phyloP scores from a whole-genome alignment of 2,113 vertebrate genomes.

The Campylomormyrus tamandua region DNA sequence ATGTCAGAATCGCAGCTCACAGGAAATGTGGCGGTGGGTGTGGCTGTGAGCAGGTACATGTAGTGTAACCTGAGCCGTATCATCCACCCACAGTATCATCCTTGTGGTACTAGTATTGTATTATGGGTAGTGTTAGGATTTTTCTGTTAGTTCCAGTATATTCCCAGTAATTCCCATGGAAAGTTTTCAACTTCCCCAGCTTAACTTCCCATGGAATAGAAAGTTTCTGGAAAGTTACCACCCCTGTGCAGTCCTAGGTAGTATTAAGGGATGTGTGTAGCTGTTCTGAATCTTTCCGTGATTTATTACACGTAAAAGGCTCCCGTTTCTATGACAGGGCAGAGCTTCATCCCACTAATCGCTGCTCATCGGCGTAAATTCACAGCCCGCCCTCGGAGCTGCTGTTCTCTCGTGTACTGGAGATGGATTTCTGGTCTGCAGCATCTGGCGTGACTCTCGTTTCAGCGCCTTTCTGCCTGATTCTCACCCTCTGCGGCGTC shows the following conservation, averaged over 20 bases:
- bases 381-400: neutral
- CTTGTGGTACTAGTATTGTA: neutral
- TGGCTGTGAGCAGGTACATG: neutral
- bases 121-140: too few species aligned
- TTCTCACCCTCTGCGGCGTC: neutral
- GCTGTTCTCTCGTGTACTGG: neutral
- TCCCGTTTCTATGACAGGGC: neutral
- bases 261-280: neutral
- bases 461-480: neutral
- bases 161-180: too few species aligned
- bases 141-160: too few species aligned
- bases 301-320: neutral
- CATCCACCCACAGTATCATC: neutral
- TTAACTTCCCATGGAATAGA: too few species aligned
- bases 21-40: neutral
- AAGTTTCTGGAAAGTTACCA: too few species aligned
- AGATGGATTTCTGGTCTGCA: neutral
- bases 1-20: neutral
- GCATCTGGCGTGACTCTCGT: neutral
- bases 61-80: neutral
- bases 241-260: neutral
- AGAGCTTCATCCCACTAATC: neutral
- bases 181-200: too few species aligned
- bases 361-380: neutral
- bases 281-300: neutral